A percentile compares a stretch with the other conserved stretches of the same genome.
Conservation (phyloP, 2,888 invertebrate species). For the Caenorhabditis sinica region DNA sequence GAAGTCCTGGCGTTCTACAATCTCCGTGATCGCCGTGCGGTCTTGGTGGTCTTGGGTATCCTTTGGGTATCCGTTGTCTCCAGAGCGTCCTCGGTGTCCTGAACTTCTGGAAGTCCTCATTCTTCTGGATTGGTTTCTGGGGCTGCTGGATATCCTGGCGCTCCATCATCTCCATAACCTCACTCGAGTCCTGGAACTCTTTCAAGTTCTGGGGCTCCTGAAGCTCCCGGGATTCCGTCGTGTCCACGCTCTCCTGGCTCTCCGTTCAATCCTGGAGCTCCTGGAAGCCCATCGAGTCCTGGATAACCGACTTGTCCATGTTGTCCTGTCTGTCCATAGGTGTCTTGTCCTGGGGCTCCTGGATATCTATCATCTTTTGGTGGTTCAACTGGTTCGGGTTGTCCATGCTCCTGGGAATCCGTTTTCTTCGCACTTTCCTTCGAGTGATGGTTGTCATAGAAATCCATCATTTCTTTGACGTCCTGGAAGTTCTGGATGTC, state of each 20-base stretch:
- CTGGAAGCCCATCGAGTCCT: constrained; percentile 78
- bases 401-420: constrained; percentile 76
- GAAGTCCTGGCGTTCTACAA: constrained; percentile 72
- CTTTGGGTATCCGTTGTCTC: constrained; percentile 71
- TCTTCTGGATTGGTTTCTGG: constrained; percentile 84
- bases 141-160: constrained; percentile 74
- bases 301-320: constrained; percentile 73
- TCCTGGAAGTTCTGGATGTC: constrained; percentile 73
- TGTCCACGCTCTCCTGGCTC: constrained; percentile 76
- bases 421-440: constrained; percentile 78
- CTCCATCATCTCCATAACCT: constrained; percentile 78
- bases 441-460: constrained; percentile 75
- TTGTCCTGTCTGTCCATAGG: constrained; percentile 74
- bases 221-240: constrained; percentile 75
- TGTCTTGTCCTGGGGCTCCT: constrained; percentile 75
- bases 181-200: constrained; percentile 79
- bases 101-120: constrained; percentile 77
- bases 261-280: constrained; percentile 78
- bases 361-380: constrained; percentile 76
- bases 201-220: constrained; percentile 76
- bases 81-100: constrained; percentile 80
- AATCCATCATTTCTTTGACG: constrained; percentile 73
- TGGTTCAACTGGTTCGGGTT: constrained; percentile 74
- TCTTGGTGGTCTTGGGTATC: constrained; percentile 80
- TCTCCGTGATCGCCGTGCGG: constrained; percentile 77